Evolutionary conservation across 2,797 vertebrate genomes (phyloP).

Genomic region (Natrix natrix): DNA sequence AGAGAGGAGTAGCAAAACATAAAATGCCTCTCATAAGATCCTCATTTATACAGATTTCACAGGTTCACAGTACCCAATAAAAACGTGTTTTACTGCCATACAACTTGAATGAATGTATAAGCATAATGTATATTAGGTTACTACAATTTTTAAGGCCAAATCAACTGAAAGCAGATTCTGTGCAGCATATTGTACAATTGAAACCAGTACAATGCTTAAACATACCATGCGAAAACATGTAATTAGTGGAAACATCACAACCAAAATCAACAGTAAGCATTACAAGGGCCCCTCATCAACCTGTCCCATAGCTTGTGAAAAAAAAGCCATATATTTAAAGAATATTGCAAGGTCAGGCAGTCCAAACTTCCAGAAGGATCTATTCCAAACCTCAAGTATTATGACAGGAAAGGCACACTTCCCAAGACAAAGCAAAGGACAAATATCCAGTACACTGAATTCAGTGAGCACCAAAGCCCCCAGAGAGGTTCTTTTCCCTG

Average conservation of each 20-base stretch:
- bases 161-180: background rate
- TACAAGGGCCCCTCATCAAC: background rate
- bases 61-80: constrained; percentile 14
- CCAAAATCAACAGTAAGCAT: background rate
- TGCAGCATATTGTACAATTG: background rate
- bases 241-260: background rate
- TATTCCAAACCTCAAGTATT: background rate
- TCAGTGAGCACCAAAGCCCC: background rate
- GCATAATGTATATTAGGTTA: background rate
- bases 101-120: background rate
- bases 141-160: background rate
- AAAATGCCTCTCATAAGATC: constrained; percentile 16
- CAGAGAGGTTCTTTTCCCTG: background rate
- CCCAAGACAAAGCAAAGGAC: background rate
- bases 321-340: background rate
- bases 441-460: background rate
- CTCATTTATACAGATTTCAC: constrained; percentile 21
- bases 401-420: background rate
- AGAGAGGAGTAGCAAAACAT: constrained; percentile 32
- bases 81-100: constrained; percentile 18
- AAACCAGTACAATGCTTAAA: background rate
- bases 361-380: background rate
- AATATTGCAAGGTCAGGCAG: background rate
- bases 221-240: background rate
- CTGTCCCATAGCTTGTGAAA: background rate